Evolutionary conservation across 2,113 vertebrate genomes (phyloP).

Genomic region (Peromyscus californicus): DNA sequence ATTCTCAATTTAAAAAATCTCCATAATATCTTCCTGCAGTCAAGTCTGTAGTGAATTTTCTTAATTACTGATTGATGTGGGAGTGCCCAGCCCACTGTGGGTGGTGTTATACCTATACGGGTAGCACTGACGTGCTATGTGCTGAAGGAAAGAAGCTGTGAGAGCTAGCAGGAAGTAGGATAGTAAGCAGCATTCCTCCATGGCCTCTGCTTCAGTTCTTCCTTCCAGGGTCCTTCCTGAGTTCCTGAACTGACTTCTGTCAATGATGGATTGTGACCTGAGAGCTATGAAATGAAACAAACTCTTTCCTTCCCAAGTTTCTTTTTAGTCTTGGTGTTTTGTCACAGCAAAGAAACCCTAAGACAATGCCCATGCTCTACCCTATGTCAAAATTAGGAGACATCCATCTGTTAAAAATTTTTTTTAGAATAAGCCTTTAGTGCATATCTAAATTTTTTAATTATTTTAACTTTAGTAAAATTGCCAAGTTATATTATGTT

Average conservation of each 20-base stretch:
- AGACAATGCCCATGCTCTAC: not conserved
- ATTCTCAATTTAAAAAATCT: not conserved
- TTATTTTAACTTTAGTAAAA: not conserved
- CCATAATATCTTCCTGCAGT: not conserved
- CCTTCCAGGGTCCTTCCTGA: not conserved
- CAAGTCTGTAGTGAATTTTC: not conserved
- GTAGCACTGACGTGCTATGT: not conserved
- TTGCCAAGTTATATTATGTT: not conserved
- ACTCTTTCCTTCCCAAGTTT: not conserved
- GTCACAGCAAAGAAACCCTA: not conserved
- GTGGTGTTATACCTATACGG: not conserved
- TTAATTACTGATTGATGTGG: not conserved
- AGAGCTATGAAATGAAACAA: not conserved
- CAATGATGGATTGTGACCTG: not conserved
- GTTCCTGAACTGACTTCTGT: not conserved
- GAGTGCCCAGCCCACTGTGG: not conserved
- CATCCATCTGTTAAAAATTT: not conserved
- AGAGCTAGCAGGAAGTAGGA: not conserved
- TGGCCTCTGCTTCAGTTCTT: not conserved
- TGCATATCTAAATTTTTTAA: not conserved
- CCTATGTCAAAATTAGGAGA: not conserved
- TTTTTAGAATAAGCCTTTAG: constrained; percentile 36
- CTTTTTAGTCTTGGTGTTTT: not conserved
- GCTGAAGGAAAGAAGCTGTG: not conserved
- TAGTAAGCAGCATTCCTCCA: not conserved